These are phyloP conservation scores for Xylota sylvarum DNA, from an alignment of 2,888 invertebrate genomes.

Conservation along the genomic window DNA sequence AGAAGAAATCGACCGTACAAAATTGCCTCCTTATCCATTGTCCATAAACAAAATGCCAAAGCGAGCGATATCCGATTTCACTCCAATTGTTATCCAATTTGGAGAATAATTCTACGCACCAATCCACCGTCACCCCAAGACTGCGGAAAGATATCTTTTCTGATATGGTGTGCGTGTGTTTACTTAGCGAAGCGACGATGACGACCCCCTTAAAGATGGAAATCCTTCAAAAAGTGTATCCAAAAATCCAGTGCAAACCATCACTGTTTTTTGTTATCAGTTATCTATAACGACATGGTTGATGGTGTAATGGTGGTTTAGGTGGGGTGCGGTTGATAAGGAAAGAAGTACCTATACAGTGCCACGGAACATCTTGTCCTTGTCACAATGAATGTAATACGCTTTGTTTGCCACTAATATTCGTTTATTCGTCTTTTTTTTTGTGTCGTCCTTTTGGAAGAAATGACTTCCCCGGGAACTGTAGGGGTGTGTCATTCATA, in stretches of 20 bases:
- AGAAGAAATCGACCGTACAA: constrained; percentile 74
- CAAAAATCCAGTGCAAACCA: constrained; percentile 58
- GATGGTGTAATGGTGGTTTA: constrained; percentile 3
- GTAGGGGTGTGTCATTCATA: not conserved
- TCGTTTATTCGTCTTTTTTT: constrained; percentile 28
- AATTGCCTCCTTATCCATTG: constrained; percentile 75
- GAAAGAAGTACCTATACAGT: constrained; percentile 45
- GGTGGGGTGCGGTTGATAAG: not conserved
- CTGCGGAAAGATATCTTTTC: constrained; percentile 10
- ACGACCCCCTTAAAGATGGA: not conserved
- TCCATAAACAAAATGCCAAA: constrained; percentile 79
- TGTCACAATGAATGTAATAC: constrained; percentile 80
- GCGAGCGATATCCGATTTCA: constrained; percentile 84
- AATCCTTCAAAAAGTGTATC: constrained; percentile 42
- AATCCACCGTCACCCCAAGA: constrained; percentile 1
- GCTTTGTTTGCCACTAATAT: constrained; percentile 81
- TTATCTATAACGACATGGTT: constrained; percentile 67
- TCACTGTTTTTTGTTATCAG: constrained; percentile 59
- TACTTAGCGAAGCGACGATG: constrained; percentile 11
- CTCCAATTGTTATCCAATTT: constrained; percentile 85
- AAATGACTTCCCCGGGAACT: constrained; percentile 16
- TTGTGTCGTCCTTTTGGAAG: constrained; percentile 19
- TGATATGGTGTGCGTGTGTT: constrained; percentile 25
- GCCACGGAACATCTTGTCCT: constrained; percentile 78
- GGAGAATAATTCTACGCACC: constrained; percentile 74